phyloP scores from a whole-genome alignment of 2,888 invertebrate species.

The Phyllotreta cruciferae region DNA sequence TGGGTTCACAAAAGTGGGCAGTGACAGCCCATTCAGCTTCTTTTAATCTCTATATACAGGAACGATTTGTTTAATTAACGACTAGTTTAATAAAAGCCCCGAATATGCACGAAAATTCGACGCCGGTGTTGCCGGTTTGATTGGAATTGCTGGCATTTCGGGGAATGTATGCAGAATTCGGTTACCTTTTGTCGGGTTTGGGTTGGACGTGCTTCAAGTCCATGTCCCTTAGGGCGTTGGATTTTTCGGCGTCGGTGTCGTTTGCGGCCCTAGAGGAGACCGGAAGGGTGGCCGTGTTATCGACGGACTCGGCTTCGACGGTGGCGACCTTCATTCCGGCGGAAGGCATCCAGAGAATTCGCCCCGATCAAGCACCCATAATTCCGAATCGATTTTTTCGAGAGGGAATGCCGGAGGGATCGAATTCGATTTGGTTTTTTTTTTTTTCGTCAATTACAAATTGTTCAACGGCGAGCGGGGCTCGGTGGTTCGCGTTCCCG shows the following conservation, averaged over 20 bases:
- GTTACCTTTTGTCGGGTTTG: conserved; percentile 83
- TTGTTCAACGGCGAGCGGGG: neutral
- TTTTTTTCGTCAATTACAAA: conserved; percentile 10
- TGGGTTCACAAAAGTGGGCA: no score
- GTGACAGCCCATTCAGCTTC: no score
- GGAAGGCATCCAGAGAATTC: conserved; percentile 63
- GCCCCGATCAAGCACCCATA: conserved; percentile 5
- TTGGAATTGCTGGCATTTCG: no score
- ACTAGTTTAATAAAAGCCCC: no score
- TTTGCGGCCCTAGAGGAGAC: conserved; percentile 75
- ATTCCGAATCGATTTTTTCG: conserved; percentile 21
- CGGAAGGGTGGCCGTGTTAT: conserved; percentile 89
- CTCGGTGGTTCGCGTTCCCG: conserved; percentile 6
- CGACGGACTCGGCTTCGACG: conserved; percentile 84
- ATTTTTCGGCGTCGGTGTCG: conserved; percentile 76
- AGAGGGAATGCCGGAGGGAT: no score
- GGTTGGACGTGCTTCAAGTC: conserved; percentile 85
- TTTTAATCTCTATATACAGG: no score
- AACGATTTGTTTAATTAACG: no score
- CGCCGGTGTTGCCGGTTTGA: no score
- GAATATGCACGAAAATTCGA: no score
- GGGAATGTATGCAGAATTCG: neutral
- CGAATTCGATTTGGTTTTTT: neutral
- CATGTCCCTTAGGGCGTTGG: conserved; percentile 86
- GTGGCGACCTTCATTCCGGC: conserved; percentile 88